Evolutionary conservation across 2,113 vertebrate species (phyloP), one percentile per base, ranked within the genome.

Genomic region (Ornithorhynchus anatinus): DNA sequence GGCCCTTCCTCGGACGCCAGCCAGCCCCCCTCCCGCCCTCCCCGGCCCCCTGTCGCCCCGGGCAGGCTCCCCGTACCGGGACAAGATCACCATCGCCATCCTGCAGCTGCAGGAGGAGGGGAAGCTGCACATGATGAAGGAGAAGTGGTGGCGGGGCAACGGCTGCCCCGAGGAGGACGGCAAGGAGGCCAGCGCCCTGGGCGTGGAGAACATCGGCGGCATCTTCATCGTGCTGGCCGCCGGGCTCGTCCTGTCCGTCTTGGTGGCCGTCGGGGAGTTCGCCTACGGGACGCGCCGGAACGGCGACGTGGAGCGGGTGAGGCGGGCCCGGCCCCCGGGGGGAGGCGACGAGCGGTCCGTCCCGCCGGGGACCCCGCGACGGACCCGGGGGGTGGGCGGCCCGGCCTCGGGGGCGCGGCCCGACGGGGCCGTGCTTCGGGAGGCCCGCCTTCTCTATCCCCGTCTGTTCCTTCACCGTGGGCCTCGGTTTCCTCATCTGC

Each of bases 121-220:
- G 7, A 99, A 97, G 76, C 89, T 99, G 44, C 98, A 98, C 84
- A 97, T 99, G 96, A 97, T 99, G 96, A 99, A 99, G 88, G 98
- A 99, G 85, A 99, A 97, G 74, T 99, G 98, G 98, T 99, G 98
- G 98, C 68, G 96, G 37, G 97, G 98, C 3, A 97, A 97, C 0
- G 97, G 97, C 48, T 99, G 98, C 71, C 97, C 98, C 0, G 96
- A 99, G 85, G 98, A 98, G 82, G 98, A 98, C 81, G 96, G 93
- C 89, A 98, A 96, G 70, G 98, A 98, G 79, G 97, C 98, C 84
- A 98, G 97, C 7, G 97, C 98, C 47, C 88, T 99, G 0, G 98
- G 97, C 0, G 96, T 99, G 75, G 97, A 99, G 87, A 98, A 98
- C 83, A 98, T 99, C n/a, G 97, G 98, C 1, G 98, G 98, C 32